phyloP scores from a whole-genome alignment of 2,113 vertebrate genomes.

The Macaca nemestrina region DNA sequence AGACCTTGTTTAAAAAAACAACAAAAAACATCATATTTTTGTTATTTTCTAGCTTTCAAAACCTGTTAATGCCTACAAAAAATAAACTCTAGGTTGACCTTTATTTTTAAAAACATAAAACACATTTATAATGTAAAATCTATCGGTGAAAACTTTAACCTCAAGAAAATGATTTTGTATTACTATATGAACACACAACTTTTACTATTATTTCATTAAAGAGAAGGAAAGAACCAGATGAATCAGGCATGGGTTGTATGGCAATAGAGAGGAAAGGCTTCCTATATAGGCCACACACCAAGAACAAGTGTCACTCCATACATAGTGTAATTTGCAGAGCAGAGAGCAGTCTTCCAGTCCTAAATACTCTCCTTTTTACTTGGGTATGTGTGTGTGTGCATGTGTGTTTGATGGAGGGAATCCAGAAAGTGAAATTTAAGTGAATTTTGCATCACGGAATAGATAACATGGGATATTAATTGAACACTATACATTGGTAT shows the following conservation, averaged over 20 bases:
- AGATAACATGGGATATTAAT: not conserved
- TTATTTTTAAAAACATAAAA: conserved; percentile 6
- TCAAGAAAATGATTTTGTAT: not conserved
- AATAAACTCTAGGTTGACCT: not conserved
- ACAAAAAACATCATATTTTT: not conserved
- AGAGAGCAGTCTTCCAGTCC: not conserved
- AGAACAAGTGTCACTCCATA: not conserved
- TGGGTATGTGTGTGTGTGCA: not conserved
- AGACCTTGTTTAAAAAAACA: not conserved
- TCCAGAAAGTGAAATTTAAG: not conserved
- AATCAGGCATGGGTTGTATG: not conserved
- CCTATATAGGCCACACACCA: not conserved
- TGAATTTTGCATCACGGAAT: not conserved
- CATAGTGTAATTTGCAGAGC: not conserved
- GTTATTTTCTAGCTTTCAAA: not conserved
- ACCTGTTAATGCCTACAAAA: not conserved
- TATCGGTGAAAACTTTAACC: not conserved
- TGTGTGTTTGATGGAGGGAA: not conserved
- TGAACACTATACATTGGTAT: not conserved
- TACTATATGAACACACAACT: not conserved
- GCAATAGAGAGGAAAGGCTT: not conserved
- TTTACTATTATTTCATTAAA: conserved; percentile 19
- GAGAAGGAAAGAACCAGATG: not conserved
- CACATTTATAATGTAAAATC: not conserved
- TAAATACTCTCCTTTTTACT: not conserved